These are phyloP conservation scores for Pandemis cinnamomeana DNA, from an alignment of 2,888 invertebrate genomes.

Conservation along the genomic window DNA sequence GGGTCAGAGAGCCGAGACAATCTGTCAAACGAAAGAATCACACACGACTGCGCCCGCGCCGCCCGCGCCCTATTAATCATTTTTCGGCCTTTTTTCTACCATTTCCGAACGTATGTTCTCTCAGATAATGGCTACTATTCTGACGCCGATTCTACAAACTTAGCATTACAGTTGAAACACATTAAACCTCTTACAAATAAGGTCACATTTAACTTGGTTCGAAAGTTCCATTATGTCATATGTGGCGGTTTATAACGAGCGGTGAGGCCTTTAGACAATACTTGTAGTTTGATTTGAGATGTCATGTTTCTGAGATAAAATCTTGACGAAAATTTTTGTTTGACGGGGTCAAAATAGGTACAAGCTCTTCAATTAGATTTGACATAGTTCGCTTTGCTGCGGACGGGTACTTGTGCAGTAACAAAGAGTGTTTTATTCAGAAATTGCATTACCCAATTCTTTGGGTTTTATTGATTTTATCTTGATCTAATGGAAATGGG, in stretches of 20 bases:
- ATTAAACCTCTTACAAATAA: conserved; percentile 38
- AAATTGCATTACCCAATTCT: conserved; percentile 37
- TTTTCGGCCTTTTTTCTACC: conserved; percentile 79
- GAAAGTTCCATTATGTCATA: conserved; percentile 36
- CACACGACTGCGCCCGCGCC: conserved; percentile 74
- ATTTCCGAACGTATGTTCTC: conserved; percentile 80
- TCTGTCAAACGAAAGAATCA: conserved; percentile 84
- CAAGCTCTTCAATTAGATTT: conserved; percentile 79
- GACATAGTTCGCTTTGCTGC: conserved; percentile 61
- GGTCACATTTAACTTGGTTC: conserved; percentile 37
- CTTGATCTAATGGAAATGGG: not conserved
- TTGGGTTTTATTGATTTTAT: conserved; percentile 31
- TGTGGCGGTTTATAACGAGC: conserved; percentile 56
- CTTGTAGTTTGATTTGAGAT: conserved; percentile 80
- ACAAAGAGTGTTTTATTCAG: conserved; percentile 37
- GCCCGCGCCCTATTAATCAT: conserved; percentile 83
- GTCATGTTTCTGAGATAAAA: conserved; percentile 77
- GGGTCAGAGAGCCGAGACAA: conserved; percentile 82
- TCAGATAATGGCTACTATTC: conserved; percentile 78
- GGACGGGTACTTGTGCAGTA: conserved; percentile 22
- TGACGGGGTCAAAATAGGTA: conserved; percentile 77
- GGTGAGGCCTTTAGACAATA: conserved; percentile 73
- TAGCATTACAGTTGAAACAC: conserved; percentile 36
- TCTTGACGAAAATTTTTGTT: conserved; percentile 78
- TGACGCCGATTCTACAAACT: conserved; percentile 62